Evolutionary conservation across 2,113 vertebrate genomes (phyloP).

Genomic region (Galemys pyrenaicus): DNA sequence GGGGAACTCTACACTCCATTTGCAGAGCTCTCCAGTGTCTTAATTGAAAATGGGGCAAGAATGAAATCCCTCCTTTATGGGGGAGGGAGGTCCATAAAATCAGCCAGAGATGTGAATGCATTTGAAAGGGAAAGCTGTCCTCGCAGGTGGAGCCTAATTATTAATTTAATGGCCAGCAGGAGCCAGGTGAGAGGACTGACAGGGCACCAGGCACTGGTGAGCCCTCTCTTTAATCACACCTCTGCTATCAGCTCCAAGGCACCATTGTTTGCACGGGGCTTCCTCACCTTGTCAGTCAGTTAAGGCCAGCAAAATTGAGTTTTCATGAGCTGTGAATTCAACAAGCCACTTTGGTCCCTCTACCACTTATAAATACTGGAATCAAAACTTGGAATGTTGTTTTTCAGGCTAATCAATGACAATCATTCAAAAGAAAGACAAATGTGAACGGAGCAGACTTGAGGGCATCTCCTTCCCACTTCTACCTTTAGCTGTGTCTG

Average conservation of each 20-base stretch:
- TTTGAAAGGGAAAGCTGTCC: background rate
- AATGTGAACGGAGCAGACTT: background rate
- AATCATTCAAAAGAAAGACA: background rate
- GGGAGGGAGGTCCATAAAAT: background rate
- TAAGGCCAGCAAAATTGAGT: background rate
- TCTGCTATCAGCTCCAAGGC: background rate
- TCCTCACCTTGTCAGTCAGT: conserved; percentile 46
- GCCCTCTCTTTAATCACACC: background rate
- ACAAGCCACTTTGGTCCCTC: background rate
- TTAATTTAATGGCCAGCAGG: background rate
- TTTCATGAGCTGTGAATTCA: conserved; percentile 39
- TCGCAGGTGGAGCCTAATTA: background rate
- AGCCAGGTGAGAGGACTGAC: background rate
- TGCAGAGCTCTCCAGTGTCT: background rate
- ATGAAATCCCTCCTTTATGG: background rate
- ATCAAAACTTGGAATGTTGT: background rate
- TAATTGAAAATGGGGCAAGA: background rate
- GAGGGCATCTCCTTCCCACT: background rate
- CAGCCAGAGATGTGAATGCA: background rate
- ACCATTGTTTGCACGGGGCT: background rate
- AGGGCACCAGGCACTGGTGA: background rate
- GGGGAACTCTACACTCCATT: background rate
- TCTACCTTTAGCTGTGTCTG: background rate
- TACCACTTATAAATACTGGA: background rate
- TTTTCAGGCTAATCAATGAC: background rate